A percentile compares a stretch with the other conserved stretches of the same genome.
These are phyloP conservation scores for Myxocyprinus asiaticus DNA, from an alignment of 2,113 vertebrate genomes.

Conservation along the genomic window DNA sequence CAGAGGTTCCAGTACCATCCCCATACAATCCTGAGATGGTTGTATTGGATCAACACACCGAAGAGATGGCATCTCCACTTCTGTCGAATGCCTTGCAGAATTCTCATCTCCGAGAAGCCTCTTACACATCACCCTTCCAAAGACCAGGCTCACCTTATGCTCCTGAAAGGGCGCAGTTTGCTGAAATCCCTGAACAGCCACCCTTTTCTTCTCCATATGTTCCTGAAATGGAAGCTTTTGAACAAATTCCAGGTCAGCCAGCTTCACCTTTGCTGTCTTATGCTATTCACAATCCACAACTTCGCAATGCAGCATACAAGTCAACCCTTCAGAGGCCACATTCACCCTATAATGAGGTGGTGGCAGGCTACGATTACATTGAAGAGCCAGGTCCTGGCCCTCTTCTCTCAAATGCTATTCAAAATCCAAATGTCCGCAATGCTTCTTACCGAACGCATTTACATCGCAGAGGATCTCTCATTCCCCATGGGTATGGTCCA, in stretches of 20 bases:
- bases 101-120: constrained; percentile 56
- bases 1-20: constrained; percentile 49
- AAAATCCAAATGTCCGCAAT: constrained; percentile 65
- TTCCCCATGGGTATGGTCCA: constrained; percentile 23
- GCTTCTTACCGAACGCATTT: constrained; percentile 53
- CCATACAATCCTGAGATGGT: constrained; percentile 50
- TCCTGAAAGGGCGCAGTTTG: constrained; percentile 50
- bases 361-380: constrained; percentile 70
- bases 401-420: constrained; percentile 70
- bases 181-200: constrained; percentile 42
- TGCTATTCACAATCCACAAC: constrained; percentile 64
- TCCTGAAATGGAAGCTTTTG: constrained; percentile 39
- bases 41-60: constrained; percentile 8
- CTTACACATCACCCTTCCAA: constrained; percentile 52
- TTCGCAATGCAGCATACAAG: constrained; percentile 63
- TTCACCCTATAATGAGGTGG: constrained; percentile 68
- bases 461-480: constrained; percentile 33
- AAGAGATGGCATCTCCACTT: constrained; percentile 36
- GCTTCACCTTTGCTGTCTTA: constrained; percentile 61
- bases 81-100: constrained; percentile 64
- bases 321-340: constrained; percentile 56
- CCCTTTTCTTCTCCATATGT: constrained; percentile 61
- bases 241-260: constrained; percentile 47
- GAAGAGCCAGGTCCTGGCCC: constrained; percentile 69
- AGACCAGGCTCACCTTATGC: constrained; percentile 57